Evolutionary conservation across 2,797 vertebrate genomes (phyloP).

Genomic region (Acanthis flammea): DNA sequence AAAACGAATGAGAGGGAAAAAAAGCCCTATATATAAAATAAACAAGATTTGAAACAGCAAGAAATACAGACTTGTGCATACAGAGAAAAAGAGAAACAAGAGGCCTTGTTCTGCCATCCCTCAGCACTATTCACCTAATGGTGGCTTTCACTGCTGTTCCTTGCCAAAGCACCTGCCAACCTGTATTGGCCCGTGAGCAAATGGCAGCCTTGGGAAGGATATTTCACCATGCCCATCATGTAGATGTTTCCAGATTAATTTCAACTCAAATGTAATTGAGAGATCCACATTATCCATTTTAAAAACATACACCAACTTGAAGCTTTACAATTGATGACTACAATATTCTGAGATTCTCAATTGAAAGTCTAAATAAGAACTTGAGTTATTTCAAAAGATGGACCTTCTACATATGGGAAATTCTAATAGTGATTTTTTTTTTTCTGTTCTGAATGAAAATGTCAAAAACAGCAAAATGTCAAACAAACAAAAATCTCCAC

Average conservation of each 20-base stretch:
- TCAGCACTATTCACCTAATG: neutral
- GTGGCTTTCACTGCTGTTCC: neutral
- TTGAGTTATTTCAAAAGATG: neutral
- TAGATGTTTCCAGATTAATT: neutral
- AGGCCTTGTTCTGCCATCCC: neutral
- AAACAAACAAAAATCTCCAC: accelerated
- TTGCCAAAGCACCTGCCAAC: neutral
- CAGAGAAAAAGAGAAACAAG: too few relatives aligned
- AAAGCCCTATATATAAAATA: neutral
- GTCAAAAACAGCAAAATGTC: neutral
- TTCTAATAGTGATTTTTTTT: neutral
- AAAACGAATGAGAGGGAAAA: neutral
- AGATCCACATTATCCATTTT: neutral
- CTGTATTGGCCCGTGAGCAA: neutral
- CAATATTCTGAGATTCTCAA: neutral
- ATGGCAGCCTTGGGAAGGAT: neutral
- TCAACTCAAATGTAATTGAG: neutral
- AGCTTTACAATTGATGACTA: neutral
- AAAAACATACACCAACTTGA: neutral
- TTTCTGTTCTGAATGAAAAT: neutral
- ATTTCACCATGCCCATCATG: neutral
- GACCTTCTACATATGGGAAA: neutral
- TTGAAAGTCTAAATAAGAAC: neutral
- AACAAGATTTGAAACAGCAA: neutral
- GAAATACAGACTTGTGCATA: neutral